phyloP scores from a whole-genome alignment of 2,797 vertebrate genomes.

The Crax fasciolata region DNA sequence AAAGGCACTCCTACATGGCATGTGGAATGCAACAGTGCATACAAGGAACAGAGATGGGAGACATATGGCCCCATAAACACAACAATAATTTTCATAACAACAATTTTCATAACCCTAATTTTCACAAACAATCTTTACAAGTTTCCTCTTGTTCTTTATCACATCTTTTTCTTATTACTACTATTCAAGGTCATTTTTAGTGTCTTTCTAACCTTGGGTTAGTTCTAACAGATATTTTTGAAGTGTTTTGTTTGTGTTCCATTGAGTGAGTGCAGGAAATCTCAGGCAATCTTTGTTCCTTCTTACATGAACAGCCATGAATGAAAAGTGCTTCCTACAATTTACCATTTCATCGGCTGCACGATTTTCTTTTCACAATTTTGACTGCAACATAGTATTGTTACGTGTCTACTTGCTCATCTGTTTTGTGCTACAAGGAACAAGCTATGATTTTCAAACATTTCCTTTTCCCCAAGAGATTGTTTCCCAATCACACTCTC shows the following conservation, averaged over 20 bases:
- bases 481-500: not conserved
- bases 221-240: slow-evolving; percentile 55
- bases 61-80: not conserved
- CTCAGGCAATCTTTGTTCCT: not conserved
- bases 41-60: not conserved
- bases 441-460: not conserved
- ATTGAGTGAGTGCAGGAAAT: not conserved
- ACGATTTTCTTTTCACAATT: not conserved
- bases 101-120: not conserved
- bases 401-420: not conserved
- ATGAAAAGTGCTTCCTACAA: slow-evolving; percentile 36
- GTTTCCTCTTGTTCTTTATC: not conserved
- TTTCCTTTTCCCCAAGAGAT: not conserved
- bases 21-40: not conserved
- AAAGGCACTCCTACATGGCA: not conserved
- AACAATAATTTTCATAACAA: not conserved
- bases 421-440: not conserved
- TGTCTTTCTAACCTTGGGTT: slow-evolving; percentile 32
- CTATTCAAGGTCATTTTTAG: slow-evolving; percentile 48
- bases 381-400: not conserved
- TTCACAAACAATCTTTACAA: not conserved
- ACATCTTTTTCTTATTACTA: slow-evolving; percentile 40
- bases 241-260: slow-evolving; percentile 48
- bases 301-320: slow-evolving; percentile 29
- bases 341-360: not conserved